These are phyloP conservation scores for Meiosimyza decipiens DNA, from an alignment of 2,888 invertebrate genomes.

Conservation along the genomic window DNA sequence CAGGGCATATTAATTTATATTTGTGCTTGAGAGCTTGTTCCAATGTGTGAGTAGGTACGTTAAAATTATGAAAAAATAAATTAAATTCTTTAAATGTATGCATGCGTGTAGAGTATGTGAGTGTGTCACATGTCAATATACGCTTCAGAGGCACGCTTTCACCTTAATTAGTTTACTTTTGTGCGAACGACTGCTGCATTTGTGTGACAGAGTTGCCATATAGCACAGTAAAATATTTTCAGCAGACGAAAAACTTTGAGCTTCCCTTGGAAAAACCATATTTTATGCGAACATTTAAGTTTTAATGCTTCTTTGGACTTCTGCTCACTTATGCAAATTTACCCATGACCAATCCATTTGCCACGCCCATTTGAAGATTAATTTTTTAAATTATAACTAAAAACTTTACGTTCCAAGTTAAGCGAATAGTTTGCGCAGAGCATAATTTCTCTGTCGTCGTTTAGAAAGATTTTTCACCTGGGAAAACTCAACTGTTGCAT, in stretches of 20 bases:
- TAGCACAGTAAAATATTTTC: not conserved
- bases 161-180: slow-evolving; percentile 29
- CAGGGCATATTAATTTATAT: not conserved
- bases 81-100: not conserved
- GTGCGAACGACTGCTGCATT: slow-evolving; percentile 17
- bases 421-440: no score
- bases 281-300: no score
- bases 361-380: no score
- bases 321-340: no score
- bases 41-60: not conserved
- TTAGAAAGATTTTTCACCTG: no score
- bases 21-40: not conserved
- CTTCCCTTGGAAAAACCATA: not conserved
- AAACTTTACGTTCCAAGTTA: no score
- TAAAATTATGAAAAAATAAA: slow-evolving; percentile 1
- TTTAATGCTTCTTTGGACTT: no score
- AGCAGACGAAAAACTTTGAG: not conserved
- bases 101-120: slow-evolving; percentile 2
- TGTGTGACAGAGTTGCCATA: slow-evolving; percentile 26
- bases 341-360: no score
- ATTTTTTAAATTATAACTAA: no score
- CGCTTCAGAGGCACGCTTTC: slow-evolving; percentile 32
- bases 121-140: slow-evolving; percentile 32
- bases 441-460: no score
- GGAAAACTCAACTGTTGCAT: no score